Percentiles rank a stretch among this genome's conserved stretches.
Conservation (phyloP, 2,888 invertebrate genomes). For the Xylota sylvarum region DNA sequence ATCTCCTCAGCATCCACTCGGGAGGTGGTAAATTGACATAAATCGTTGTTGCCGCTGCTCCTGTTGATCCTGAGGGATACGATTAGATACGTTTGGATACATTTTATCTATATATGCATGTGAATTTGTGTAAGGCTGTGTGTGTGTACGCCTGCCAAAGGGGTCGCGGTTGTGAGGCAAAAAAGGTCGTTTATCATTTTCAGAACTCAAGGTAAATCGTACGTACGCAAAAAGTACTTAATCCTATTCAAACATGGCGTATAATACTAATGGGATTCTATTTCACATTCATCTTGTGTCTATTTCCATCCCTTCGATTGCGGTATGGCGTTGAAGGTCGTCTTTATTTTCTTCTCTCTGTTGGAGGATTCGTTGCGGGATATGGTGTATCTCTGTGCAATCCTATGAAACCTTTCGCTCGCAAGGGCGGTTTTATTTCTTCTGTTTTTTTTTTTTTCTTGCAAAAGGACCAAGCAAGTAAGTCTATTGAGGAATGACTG, state of each 20-base stretch:
- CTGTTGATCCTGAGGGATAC: slow-evolving; percentile 52
- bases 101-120: background rate
- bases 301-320: slow-evolving; percentile 62
- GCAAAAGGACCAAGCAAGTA: background rate
- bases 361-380: slow-evolving; percentile 3
- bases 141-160: slow-evolving; percentile 28
- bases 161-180: slow-evolving; percentile 14
- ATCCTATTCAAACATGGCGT: slow-evolving; percentile 75
- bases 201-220: slow-evolving; percentile 71
- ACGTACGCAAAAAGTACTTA: slow-evolving; percentile 72
- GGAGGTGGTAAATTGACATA: slow-evolving; percentile 76
- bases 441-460: background rate
- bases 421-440: background rate
- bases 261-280: slow-evolving; percentile 75
- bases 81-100: slow-evolving; percentile 50
- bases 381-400: slow-evolving; percentile 16
- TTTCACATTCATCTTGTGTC: slow-evolving; percentile 72
- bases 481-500: slow-evolving; percentile 49
- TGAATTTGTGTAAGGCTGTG: too few relatives aligned
- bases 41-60: slow-evolving; percentile 62
- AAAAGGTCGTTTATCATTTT: slow-evolving; percentile 74
- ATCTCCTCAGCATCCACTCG: slow-evolving; percentile 66
- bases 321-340: slow-evolving; percentile 21
- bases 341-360: slow-evolving; percentile 10
- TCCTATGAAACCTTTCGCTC: slow-evolving; percentile 19